Base-by-base conservation (phyloP, 2,888 invertebrate species). In the Altica lythri region DNA sequence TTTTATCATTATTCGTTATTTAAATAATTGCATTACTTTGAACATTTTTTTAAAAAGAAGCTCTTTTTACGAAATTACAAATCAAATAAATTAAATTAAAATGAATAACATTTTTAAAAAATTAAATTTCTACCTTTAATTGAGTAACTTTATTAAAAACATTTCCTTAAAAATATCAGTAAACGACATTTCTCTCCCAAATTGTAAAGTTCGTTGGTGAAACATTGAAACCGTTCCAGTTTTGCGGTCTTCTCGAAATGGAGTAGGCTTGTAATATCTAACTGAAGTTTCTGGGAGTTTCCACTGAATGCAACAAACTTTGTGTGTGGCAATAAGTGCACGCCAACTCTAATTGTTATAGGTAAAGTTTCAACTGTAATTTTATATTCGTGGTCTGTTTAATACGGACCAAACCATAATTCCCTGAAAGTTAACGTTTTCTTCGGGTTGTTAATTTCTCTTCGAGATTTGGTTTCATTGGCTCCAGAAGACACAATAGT, bases 321-420 rank as follows among this genome's bases (percentile, higher is more conserved):
- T 56, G 50, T 55, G 38, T 40, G 65, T 59, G 60, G 57, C 64
- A 62, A 64, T 64, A 63, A 68, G 65, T 66, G 67, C 66, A 70
- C 67, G 66, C 67, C 63, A 68, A 68, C 68, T 64, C 66, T 69
- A 69, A 70, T 70, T 70, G 70, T 69, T 69, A 69, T 68, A 69
- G 68, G 70, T 67, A 65, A 70, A 70, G 68, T 62, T 70, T 69
- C 59, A 49, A 59, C 53, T 65, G 67, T 66, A 67, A 70, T 70
- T 70, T 69, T 68, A 66, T 68, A 70, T 69, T 68, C 68, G 68
- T 68, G 69, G 68, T 70, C 68, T 66, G 67, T 68, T 70, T 65
- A 67, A 65, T 67, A 64, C 68, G 66, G 67, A 64, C 65, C 61
- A 51, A 40, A 63, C 64, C 58, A 67, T 68, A 69, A 68, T 64